Base-by-base conservation (phyloP, 23 tunicate species). In the Phallusia fumigata region DNA sequence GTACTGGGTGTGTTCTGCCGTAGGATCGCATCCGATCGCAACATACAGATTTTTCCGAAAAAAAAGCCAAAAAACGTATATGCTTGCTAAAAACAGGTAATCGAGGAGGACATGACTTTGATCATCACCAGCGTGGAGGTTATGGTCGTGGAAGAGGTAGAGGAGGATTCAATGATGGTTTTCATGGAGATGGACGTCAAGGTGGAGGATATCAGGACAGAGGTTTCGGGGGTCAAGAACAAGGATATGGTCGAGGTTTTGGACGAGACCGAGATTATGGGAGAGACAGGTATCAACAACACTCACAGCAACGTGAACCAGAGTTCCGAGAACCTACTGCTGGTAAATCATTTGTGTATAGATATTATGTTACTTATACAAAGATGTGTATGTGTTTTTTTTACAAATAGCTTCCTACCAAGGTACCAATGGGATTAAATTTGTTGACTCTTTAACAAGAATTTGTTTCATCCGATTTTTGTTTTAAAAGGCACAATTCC, bases 101-200 rank as follows among this genome's bases (percentile, higher is more conserved):
- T 21, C 69, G 69, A 3, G 69, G 69, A 22, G 69, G 69, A 40
- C 47, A 40, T 58, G 69, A 24, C 13, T 58, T 58, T 58, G 64
- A 36, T 40, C 35, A 58, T 21, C 53, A 83, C 0, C 73, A 83
- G n/a, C 64, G 86, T 36, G 58, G 81, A 5, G 83, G 86, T 15
- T 86, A 76, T 33, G 72, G 76, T 69, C 75, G 85, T 16, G 79
- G 86, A 0, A 81, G 81, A 58, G 81, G 81, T 36, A 19, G 89
- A 40, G 94, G 94, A 21, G 93, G 93, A 47, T 89, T 79, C 76
- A 84, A 89, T 80, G 84, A 84, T 35, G 84, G 84, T 40, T 79
- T 52, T 51, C 82, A 88, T 18, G 81, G 89, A 18, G 89, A 81
- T 34, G 89, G 95, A 31, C 72, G 96, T 12, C 85, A 85, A 5